phyloP scores from a whole-genome alignment of 2,888 invertebrate species.

The Cheilosia vulpina region DNA sequence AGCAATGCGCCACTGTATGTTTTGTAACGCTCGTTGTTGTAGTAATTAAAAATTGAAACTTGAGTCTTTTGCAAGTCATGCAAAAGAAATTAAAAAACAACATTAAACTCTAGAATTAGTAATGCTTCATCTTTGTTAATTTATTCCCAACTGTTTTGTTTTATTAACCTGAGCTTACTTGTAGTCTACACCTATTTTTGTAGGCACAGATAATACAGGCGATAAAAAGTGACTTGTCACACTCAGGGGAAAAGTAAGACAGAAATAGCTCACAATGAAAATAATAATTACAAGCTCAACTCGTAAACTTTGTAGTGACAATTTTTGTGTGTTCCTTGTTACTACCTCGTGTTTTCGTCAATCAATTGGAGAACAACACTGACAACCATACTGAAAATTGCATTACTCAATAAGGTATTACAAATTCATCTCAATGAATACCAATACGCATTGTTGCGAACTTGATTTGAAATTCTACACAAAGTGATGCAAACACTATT shows the following conservation, averaged over 20 bases:
- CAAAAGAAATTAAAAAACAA: not conserved
- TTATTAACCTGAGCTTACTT: not conserved
- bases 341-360: not conserved
- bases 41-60: not conserved
- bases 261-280: constrained; percentile 1
- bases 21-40: not conserved
- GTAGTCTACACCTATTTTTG: not conserved
- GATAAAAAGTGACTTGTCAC: not conserved
- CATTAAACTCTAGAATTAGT: not conserved
- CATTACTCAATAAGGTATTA: constrained; percentile 2
- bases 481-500: not conserved
- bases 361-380: not conserved
- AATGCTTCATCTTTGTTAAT: constrained; percentile 5
- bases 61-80: not conserved
- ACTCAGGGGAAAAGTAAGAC: not conserved
- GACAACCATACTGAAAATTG: not conserved
- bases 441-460: not conserved
- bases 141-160: constrained; percentile 16
- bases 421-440: constrained; percentile 16
- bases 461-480: not conserved
- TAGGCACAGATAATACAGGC: not conserved
- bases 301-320: constrained; percentile 5
- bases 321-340: not conserved
- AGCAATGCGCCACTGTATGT: not conserved
- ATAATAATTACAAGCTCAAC: constrained; percentile 1